These are phyloP conservation scores for Drosophila subpulchrella DNA, from an alignment of 1,140 invertebrate species.

Conservation along the genomic window DNA sequence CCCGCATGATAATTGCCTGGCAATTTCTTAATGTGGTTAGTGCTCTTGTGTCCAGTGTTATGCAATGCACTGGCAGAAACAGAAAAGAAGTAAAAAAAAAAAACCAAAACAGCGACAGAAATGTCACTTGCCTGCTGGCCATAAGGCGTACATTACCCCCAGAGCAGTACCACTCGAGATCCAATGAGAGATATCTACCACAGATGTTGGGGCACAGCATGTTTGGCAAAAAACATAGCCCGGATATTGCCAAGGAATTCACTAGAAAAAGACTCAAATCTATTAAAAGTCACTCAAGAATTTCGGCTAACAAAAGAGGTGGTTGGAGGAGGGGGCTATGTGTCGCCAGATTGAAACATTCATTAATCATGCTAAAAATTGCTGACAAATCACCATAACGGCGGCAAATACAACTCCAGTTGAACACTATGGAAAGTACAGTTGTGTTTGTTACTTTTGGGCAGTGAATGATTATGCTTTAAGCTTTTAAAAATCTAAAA, in stretches of 20 bases:
- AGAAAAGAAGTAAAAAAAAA: slow-evolving; percentile 16
- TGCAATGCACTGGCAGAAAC: slow-evolving; percentile 51
- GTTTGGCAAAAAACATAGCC: slow-evolving; percentile 16
- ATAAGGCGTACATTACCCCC: slow-evolving; percentile 75
- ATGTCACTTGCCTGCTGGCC: slow-evolving; percentile 64
- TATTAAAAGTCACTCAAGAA: slow-evolving; percentile 71
- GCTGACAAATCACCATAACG: slow-evolving; percentile 79
- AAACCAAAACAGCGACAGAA: slow-evolving; percentile 50
- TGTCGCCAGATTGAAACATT: slow-evolving; percentile 68
- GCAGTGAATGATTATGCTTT: background rate
- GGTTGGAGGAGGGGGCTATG: slow-evolving; percentile 10
- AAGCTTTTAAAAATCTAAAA: too few species aligned
- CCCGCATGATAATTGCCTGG: slow-evolving; percentile 39
- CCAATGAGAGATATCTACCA: slow-evolving; percentile 20
- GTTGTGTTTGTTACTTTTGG: slow-evolving; percentile 2
- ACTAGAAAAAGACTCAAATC: slow-evolving; percentile 48
- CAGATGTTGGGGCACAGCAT: slow-evolving; percentile 20
- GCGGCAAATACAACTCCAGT: slow-evolving; percentile 36
- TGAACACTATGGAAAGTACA: slow-evolving; percentile 12
- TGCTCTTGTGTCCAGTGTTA: slow-evolving; percentile 42
- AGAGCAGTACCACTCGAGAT: slow-evolving; percentile 20
- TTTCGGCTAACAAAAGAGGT: slow-evolving; percentile 47
- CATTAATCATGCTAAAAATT: slow-evolving; percentile 76
- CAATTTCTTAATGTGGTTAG: slow-evolving; percentile 37
- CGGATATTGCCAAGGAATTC: slow-evolving; percentile 50